Percentiles rank a stretch among this genome's conserved stretches.
Conservation (phyloP, 2,888 invertebrate species). For the Drosophila algonquin region DNA sequence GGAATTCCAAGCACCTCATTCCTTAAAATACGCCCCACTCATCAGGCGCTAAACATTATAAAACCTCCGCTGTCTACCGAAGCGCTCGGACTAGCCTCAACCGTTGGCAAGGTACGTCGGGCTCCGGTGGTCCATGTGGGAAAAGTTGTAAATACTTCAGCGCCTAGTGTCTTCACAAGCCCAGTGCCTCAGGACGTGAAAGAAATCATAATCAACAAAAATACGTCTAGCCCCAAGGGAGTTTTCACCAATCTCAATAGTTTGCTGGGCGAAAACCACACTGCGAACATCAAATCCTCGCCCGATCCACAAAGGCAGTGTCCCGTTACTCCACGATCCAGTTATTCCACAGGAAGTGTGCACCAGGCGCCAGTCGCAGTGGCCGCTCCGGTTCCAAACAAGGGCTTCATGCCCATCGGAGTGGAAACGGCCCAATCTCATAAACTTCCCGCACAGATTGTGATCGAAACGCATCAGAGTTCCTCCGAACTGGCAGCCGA, state of each 20-base stretch:
- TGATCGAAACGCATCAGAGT: constrained; percentile 83
- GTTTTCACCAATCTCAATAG: constrained; percentile 70
- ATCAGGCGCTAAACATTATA: constrained; percentile 43
- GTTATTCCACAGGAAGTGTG: neutral
- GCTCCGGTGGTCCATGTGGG: constrained; percentile 67
- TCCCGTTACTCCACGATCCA: constrained; percentile 53
- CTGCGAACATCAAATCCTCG: constrained; percentile 23
- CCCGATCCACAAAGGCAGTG: constrained; percentile 38
- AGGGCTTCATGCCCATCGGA: constrained; percentile 83
- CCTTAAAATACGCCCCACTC: constrained; percentile 50
- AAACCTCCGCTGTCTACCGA: constrained; percentile 16
- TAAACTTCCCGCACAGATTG: constrained; percentile 83
- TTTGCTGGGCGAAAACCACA: constrained; percentile 57
- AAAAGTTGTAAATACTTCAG: constrained; percentile 9
- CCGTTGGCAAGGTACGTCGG: constrained; percentile 49
- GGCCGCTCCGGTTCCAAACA: constrained; percentile 55
- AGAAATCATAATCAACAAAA: constrained; percentile 81
- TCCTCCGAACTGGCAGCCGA: constrained; percentile 82
- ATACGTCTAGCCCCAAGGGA: constrained; percentile 65
- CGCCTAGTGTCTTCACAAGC: constrained; percentile 28
- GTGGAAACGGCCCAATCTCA: constrained; percentile 80
- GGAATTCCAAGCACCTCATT: constrained; percentile 60
- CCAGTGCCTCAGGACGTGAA: constrained; percentile 74
- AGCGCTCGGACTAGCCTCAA: constrained; percentile 37
- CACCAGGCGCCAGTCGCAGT: constrained; percentile 59